A percentile compares a stretch with the other conserved stretches of the same genome.
phyloP scores from a whole-genome alignment of 2,113 vertebrate genomes.

The Entosphenus tridentatus region DNA sequence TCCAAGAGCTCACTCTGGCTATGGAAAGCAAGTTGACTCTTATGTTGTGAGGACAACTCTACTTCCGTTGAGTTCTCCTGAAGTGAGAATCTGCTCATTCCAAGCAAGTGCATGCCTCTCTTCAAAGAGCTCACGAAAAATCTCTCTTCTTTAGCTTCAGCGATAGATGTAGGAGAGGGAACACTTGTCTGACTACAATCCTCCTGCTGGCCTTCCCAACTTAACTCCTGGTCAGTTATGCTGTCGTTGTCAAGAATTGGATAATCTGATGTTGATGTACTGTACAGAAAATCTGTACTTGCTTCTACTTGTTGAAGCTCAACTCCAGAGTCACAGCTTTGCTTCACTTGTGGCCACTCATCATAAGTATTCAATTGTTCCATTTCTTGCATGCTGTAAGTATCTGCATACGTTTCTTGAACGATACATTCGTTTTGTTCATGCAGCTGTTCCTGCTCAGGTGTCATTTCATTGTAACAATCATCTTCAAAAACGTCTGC shows the following conservation, averaged over 20 bases:
- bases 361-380: too few species aligned
- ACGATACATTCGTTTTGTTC: too few species aligned
- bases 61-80: background rate
- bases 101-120: conserved; percentile 4
- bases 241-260: conserved; percentile 1
- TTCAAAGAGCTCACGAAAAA: background rate
- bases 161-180: background rate
- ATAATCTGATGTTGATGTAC: background rate
- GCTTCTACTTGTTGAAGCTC: background rate
- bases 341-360: background rate
- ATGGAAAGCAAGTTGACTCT: background rate
- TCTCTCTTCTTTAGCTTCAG: background rate
- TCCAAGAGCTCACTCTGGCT: conserved; percentile 4
- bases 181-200: background rate
- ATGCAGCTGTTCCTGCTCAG: too few species aligned
- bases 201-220: background rate
- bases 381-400: too few species aligned
- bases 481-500: too few species aligned
- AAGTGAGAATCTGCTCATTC: conserved; percentile 1
- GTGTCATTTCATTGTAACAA: too few species aligned
- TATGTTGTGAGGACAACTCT: background rate
- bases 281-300: background rate
- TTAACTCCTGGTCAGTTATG: background rate
- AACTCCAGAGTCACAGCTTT: conserved; percentile 1
- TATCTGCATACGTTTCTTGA: too few species aligned